Evolutionary conservation across 1,140 invertebrate species (phyloP), one percentile per base, ranked within the genome.

Genomic region (Aphelinus atriplicis): DNA sequence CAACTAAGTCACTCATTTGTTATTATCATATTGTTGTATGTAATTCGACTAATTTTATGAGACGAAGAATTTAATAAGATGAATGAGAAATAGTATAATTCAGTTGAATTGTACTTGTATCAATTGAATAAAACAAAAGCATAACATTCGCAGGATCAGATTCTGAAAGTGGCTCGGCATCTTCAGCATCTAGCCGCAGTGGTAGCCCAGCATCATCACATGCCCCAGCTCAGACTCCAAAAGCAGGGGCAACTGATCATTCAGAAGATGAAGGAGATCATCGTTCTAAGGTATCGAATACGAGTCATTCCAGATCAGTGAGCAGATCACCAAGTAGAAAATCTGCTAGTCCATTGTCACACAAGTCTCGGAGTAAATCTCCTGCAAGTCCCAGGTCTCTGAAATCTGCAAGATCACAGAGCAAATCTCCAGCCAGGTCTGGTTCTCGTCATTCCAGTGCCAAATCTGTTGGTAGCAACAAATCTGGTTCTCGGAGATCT

Each of bases 101-200:
- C 26, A 26, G 26, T 26, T 26, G 26, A 26, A 26, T 26, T 26
- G 26, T 26, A 26, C 26, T 26, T 26, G 26, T 26, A 26, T 26
- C 26, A 26, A 26, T 26, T 26, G 26, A 26, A 26, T 26, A 26
- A 26, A 26, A 26, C 26, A 26, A 26, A 26, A 26, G 26, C 26
- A 26, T 26, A 26, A 26, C 26, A 26, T 26, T 26, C 26, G 26
- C 26, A 26, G 73, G 67, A 77, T 90, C 90, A 1, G 85, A 87
- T 26, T 90, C 90, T 0, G 88, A 88, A 2, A 88, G 85, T 78
- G 86, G 80, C 3, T 85, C 85, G 2, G 82, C 46, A n/a, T 86
- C 85, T 0, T 87, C 77, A 74, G 86, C 81, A 78, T 89, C 78
- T 70, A 88, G 80, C 82, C 85, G 68, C 3, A 86, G 79, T 75